These are phyloP conservation scores for Oeneis ivallda DNA, from an alignment of 2,888 invertebrate genomes.

Conservation along the genomic window DNA sequence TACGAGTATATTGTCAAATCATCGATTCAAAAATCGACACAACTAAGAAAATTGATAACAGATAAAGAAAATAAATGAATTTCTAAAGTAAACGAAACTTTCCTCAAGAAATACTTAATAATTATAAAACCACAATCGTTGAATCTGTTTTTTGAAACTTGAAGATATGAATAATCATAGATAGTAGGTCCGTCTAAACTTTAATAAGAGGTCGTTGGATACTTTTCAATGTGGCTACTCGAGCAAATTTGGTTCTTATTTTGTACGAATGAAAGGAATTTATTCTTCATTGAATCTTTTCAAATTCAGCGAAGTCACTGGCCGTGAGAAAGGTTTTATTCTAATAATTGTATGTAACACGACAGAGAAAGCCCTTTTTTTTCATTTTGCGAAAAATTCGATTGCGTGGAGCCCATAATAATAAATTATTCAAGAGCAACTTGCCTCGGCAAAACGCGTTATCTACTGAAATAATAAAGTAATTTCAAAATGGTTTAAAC, in stretches of 20 bases:
- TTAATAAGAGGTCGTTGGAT: neutral
- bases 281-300: conserved; percentile 25
- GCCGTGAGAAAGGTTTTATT: conserved; percentile 36
- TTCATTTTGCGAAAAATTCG: conserved; percentile 54
- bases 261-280: conserved; percentile 15
- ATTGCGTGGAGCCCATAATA: conserved; percentile 49
- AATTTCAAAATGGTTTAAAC: neutral
- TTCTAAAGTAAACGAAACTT: no score
- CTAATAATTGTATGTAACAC: conserved; percentile 59
- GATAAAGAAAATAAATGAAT: no score
- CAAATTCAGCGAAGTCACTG: conserved; percentile 24
- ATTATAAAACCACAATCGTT: no score
- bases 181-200: no score
- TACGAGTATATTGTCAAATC: no score
- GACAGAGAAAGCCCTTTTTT: conserved; percentile 67
- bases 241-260: conserved; percentile 9
- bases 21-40: no score
- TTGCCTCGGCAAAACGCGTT: conserved; percentile 1
- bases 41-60: no score
- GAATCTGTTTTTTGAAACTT: no score
- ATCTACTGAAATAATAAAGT: neutral
- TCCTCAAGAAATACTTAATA: no score
- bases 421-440: conserved; percentile 58
- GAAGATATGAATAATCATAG: no score
- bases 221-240: conserved; percentile 8